These are phyloP conservation scores for Operophtera brumata DNA, from an alignment of 2,888 invertebrate species.

Conservation along the genomic window DNA sequence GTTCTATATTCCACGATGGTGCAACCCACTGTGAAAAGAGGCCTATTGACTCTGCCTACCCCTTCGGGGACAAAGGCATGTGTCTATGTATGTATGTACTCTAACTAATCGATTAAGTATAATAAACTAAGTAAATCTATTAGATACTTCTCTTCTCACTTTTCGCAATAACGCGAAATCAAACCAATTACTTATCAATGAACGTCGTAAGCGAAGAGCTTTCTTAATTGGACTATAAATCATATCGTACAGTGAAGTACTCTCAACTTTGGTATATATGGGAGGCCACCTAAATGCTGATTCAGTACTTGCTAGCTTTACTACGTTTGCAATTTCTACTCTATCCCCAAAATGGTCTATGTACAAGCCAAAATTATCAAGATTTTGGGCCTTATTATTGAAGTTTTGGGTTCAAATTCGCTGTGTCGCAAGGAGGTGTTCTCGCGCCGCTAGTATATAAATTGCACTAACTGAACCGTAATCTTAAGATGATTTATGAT, in stretches of 20 bases:
- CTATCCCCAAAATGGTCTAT: slow-evolving; percentile 40
- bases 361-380: slow-evolving; percentile 10
- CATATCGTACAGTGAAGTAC: slow-evolving; percentile 53
- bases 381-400: slow-evolving; percentile 37
- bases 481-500: slow-evolving; percentile 80
- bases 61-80: too few species aligned
- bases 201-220: slow-evolving; percentile 60
- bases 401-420: slow-evolving; percentile 36
- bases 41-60: too few species aligned
- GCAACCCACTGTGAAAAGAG: too few species aligned
- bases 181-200: slow-evolving; percentile 36
- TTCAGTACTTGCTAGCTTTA: slow-evolving; percentile 67
- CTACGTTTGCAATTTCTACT: slow-evolving; percentile 60
- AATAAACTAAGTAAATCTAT: too few species aligned
- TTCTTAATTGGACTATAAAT: slow-evolving; percentile 75
- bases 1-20: too few species aligned
- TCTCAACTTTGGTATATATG: slow-evolving; percentile 63
- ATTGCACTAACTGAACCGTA: slow-evolving; percentile 69
- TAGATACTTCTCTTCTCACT: not conserved
- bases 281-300: slow-evolving; percentile 65
- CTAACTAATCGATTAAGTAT: too few species aligned
- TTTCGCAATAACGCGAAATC: slow-evolving; percentile 12
- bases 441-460: slow-evolving; percentile 50
- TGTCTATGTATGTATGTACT: too few species aligned
- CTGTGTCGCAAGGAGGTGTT: slow-evolving; percentile 39